Evolutionary conservation across 2,113 vertebrate genomes (phyloP).

Genomic region (Narcine bancroftii): DNA sequence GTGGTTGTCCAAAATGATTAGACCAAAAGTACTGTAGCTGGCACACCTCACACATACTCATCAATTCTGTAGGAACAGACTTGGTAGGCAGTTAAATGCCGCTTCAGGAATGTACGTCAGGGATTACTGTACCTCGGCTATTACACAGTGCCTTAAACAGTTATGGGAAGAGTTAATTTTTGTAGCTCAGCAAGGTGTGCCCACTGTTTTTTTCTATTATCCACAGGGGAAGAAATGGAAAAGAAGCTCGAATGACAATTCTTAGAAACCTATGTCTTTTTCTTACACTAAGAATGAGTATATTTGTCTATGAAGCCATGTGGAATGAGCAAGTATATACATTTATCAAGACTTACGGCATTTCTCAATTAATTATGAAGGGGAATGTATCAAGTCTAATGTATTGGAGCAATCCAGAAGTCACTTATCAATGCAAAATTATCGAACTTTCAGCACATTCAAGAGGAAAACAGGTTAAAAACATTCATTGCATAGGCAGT

Average conservation of each 20-base stretch:
- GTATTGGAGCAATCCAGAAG: not conserved
- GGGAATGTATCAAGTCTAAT: not conserved
- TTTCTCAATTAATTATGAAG: not conserved
- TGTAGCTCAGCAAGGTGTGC: constrained; percentile 65
- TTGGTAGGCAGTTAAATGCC: constrained; percentile 71
- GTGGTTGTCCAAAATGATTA: constrained; percentile 34
- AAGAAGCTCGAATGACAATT: constrained; percentile 20
- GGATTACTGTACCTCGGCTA: constrained; percentile 78
- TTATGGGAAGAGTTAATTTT: constrained; percentile 48
- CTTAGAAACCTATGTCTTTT: constrained; percentile 37
- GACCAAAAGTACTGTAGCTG: constrained; percentile 60
- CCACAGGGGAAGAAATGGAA: constrained; percentile 42
- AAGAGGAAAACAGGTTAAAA: not conserved
- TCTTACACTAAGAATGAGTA: constrained; percentile 36
- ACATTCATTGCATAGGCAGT: constrained; percentile 18
- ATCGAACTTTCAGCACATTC: not conserved
- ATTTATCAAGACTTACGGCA: not conserved
- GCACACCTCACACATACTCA: constrained; percentile 66
- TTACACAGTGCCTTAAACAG: constrained; percentile 73
- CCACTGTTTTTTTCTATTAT: constrained; percentile 63
- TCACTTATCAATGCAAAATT: constrained; percentile 17
- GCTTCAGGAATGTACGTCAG: constrained; percentile 77
- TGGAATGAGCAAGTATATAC: constrained; percentile 18
- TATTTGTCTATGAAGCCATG: constrained; percentile 32
- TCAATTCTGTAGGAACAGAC: constrained; percentile 62